A percentile compares a stretch with the other conserved stretches of the same genome.
These are phyloP conservation scores for Cantharis flavilabris DNA, from an alignment of 2,888 invertebrate genomes.

Conservation along the genomic window DNA sequence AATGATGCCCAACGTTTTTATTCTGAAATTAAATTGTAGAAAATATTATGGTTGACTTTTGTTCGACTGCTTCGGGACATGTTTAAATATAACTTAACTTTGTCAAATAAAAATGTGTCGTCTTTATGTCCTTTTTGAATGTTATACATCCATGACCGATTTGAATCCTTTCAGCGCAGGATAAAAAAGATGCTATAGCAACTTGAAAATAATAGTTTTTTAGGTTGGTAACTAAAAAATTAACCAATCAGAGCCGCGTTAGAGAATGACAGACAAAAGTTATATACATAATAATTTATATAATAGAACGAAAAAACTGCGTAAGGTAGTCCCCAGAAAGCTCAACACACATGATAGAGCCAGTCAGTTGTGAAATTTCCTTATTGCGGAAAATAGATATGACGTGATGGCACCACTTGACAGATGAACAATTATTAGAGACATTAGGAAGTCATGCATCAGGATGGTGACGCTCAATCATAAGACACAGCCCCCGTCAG, in stretches of 20 bases:
- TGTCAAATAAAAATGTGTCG: background rate
- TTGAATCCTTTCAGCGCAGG: no score
- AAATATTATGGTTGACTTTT: background rate
- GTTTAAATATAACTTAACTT: background rate
- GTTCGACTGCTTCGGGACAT: background rate
- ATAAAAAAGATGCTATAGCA: no score
- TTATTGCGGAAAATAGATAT: background rate
- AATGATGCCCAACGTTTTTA: background rate
- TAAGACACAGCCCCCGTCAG: background rate
- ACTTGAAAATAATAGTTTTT: no score
- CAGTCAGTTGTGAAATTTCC: background rate
- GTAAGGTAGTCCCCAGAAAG: background rate
- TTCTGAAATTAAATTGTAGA: background rate
- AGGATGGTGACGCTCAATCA: background rate
- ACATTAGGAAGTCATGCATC: background rate
- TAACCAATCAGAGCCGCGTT: no score
- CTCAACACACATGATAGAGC: background rate
- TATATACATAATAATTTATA: no score
- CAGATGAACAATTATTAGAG: background rate
- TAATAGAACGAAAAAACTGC: no score
- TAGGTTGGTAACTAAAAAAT: no score
- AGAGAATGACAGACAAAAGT: background rate
- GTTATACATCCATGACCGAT: no score
- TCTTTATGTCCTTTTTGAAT: background rate
- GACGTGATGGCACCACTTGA: background rate